Percentiles rank a stretch among this genome's conserved stretches.
phyloP scores from a whole-genome alignment of 2,888 invertebrate genomes.

The Lycophotia porphyrea region DNA sequence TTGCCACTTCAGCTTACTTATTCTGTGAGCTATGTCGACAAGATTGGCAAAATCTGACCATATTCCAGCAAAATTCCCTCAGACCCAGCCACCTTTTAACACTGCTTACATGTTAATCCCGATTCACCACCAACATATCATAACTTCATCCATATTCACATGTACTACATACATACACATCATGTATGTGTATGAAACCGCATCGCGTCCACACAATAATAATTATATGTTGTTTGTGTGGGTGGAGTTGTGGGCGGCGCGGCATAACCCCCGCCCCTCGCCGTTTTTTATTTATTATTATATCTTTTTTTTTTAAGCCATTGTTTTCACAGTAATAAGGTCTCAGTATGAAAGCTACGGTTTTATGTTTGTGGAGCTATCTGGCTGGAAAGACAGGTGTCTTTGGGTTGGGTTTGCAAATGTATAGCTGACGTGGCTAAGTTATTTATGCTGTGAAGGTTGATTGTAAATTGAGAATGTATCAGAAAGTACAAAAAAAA shows the following conservation, averaged over 20 bases:
- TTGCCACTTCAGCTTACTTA: too few species aligned
- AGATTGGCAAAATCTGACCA: too few species aligned
- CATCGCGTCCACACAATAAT: constrained; percentile 72
- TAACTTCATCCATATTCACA: constrained; percentile 34
- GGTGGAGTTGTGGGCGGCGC: constrained; percentile 85
- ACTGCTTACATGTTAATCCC: constrained; percentile 9
- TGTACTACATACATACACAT: constrained; percentile 18
- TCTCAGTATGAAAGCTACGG: constrained; percentile 51
- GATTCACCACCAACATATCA: constrained; percentile 14
- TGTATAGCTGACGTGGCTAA: not conserved
- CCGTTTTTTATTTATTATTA: constrained; percentile 71
- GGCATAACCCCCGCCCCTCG: constrained; percentile 78
- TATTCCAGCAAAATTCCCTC: not conserved
- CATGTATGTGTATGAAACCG: constrained; percentile 38
- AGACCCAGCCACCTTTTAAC: not conserved
- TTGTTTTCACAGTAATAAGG: constrained; percentile 66
- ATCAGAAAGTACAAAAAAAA: not conserved
- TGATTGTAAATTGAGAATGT: not conserved
- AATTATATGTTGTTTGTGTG: constrained; percentile 80
- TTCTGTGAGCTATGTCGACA: too few species aligned
- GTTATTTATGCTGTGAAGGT: not conserved
- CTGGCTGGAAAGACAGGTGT: constrained; percentile 34
- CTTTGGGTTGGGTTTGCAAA: not conserved
- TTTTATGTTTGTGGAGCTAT: constrained; percentile 29
- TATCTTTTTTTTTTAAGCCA: constrained; percentile 65